Base-by-base conservation (phyloP, 2,113 vertebrate species). In the Meleagris gallopavo region DNA sequence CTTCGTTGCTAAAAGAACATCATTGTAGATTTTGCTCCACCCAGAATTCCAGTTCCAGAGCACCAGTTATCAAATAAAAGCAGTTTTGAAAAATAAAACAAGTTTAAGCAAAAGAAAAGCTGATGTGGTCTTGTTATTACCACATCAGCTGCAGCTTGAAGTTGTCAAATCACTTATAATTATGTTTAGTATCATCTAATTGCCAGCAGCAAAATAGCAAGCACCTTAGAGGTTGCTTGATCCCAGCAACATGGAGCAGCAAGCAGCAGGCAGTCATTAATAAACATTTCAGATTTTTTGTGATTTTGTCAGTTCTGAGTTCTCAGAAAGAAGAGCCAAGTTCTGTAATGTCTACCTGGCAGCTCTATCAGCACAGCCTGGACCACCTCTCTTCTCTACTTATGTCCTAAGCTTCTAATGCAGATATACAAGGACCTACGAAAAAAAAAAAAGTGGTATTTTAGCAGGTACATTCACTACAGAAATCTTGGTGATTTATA, bases 121-220 rank as follows among this genome's bases (percentile, higher is more conserved):
- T n/a, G n/a, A n/a, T n/a, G n/a, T n/a, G n/a, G 1, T 40, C 60
- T 40, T 71, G 22, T 36, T 77, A 50, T 66, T 77, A 77, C 14
- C 13, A 61, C 0, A 2, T 13, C 13, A 67, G n/a, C 2, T 60
- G 21, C 3, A 25, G n/a, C n/a, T 78, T 60, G 1, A 73, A 58
- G 21, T 1, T 82, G 38, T 36, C 52, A 60, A 78, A 84, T 8
- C 22, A 85, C 15, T 17, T n/a, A 36, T 30, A 43, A 50, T 24
- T 62, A 54, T 16, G 22, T 11, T 41, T 34, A 40, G 2, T 36
- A 80, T 36, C 7, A 81, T 34, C 30, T 66, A 67, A 87, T 46
- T 89, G 77, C 10, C 14, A 41, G 10, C 73, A 89, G 29, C 20
- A 21, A 12, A 84, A 41, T 0, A 61, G 34, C 14, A 69, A 43